Conservation (phyloP, 2,797 vertebrate genomes). For the Rousettus madagascariensis region DNA sequence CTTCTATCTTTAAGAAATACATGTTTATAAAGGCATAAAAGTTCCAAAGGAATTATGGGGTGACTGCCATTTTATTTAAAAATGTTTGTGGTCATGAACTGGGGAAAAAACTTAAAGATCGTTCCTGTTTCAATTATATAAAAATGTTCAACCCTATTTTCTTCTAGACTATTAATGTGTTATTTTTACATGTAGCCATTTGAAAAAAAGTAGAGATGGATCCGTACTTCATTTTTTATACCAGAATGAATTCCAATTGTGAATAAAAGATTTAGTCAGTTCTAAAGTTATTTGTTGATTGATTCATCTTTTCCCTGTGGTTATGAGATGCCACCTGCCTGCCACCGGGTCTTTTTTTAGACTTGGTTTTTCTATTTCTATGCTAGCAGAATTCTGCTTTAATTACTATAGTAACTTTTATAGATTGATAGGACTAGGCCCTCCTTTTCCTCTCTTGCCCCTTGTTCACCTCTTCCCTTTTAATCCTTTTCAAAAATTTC, state of each 20-base stretch:
- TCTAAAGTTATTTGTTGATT: conserved; percentile 12
- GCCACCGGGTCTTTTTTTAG: not conserved
- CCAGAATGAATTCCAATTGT: not conserved
- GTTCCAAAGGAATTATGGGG: not conserved
- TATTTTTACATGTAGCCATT: conserved; percentile 28
- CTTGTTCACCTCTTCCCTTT: not conserved
- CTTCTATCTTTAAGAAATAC: not conserved
- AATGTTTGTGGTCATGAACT: not conserved
- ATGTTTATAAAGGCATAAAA: not conserved
- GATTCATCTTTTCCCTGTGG: not conserved
- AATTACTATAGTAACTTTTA: not conserved
- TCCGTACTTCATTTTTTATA: not conserved
- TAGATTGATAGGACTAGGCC: not conserved
- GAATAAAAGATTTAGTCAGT: not conserved
- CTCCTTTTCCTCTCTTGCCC: not conserved
- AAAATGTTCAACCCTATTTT: not conserved
- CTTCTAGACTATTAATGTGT: not conserved
- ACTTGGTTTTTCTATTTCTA: not conserved
- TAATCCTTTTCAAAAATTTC: not conserved
- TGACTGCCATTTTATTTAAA: conserved; percentile 20
- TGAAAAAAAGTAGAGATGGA: not conserved
- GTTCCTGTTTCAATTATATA: not conserved
- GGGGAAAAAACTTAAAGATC: not conserved
- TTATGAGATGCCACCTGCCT: not conserved
- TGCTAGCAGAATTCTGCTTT: not conserved